These are phyloP conservation scores for Hippocampus abdominalis DNA, from an alignment of 2,113 vertebrate genomes.

Conservation along the genomic window DNA sequence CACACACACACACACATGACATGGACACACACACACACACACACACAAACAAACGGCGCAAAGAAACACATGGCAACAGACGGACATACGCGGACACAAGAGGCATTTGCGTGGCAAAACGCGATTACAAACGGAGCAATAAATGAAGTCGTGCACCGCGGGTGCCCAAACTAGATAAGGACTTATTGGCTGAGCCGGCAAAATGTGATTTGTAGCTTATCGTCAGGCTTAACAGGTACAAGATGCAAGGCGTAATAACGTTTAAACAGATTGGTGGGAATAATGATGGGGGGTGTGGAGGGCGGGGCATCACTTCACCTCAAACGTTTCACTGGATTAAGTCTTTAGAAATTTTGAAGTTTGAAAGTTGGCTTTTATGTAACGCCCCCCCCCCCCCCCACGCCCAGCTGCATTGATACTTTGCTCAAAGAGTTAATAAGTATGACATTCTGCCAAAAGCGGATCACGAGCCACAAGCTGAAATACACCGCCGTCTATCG, in stretches of 20 bases:
- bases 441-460: too few species aligned
- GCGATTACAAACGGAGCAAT: conserved; percentile 13
- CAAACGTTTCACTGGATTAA: not conserved
- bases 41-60: too few species aligned
- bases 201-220: conserved; percentile 30
- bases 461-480: too few species aligned
- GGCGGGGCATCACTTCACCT: not conserved
- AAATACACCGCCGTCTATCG: too few species aligned
- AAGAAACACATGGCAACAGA: not conserved
- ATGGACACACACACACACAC: too few species aligned
- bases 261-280: conserved; percentile 18
- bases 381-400: too few species aligned
- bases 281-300: not conserved
- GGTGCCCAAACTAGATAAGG: conserved; percentile 26
- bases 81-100: not conserved
- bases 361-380: not conserved
- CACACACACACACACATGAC: not conserved
- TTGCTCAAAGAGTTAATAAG: too few species aligned
- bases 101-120: conserved; percentile 7
- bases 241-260: conserved; percentile 9
- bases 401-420: too few species aligned
- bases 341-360: not conserved
- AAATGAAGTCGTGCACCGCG: not conserved
- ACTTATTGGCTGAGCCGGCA: conserved; percentile 25
- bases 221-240: conserved; percentile 5